Evolutionary conservation across 30 jellyfish, hydroid and myxozoan species (phyloP).

Genomic region (Phacellophora camtschatica): DNA sequence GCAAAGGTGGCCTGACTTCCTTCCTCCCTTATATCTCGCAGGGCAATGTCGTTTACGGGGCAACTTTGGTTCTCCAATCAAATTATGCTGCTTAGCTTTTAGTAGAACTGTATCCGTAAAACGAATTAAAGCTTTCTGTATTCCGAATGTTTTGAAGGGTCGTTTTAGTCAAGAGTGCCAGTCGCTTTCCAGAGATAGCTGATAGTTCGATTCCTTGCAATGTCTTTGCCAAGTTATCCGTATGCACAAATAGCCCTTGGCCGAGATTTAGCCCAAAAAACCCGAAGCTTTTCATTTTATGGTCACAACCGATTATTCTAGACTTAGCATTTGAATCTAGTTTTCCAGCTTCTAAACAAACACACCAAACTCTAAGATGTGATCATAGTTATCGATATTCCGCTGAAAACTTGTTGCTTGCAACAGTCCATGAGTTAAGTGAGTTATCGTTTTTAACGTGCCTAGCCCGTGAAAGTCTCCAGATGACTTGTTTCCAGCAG

Average conservation of each 20-base stretch:
- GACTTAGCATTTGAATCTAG: slow-evolving; percentile 56
- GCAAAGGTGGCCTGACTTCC: slow-evolving; percentile 1
- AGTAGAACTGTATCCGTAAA: slow-evolving; percentile 1
- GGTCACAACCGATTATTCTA: slow-evolving; percentile 60
- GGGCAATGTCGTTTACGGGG: slow-evolving; percentile 30
- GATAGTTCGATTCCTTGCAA: slow-evolving; percentile 47
- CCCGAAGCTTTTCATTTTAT: slow-evolving; percentile 51
- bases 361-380: slow-evolving; percentile 22
- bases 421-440: slow-evolving; percentile 81
- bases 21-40: not conserved
- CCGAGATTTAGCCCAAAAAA: slow-evolving; percentile 63
- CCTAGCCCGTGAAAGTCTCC: too few species aligned
- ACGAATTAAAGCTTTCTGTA: not conserved
- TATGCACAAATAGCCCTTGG: slow-evolving; percentile 43
- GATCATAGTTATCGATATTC: slow-evolving; percentile 47
- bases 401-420: slow-evolving; percentile 62
- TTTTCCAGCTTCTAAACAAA: slow-evolving; percentile 19
- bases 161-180: slow-evolving; percentile 48
- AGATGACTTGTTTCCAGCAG: too few species aligned
- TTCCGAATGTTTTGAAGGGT: slow-evolving; percentile 42
- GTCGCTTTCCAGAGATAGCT: slow-evolving; percentile 49
- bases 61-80: slow-evolving; percentile 19
- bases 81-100: slow-evolving; percentile 28
- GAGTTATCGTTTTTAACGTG: too few species aligned
- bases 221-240: slow-evolving; percentile 61